phyloP scores from a whole-genome alignment of 2,113 vertebrate species.

The Atherinomorus stipes region DNA sequence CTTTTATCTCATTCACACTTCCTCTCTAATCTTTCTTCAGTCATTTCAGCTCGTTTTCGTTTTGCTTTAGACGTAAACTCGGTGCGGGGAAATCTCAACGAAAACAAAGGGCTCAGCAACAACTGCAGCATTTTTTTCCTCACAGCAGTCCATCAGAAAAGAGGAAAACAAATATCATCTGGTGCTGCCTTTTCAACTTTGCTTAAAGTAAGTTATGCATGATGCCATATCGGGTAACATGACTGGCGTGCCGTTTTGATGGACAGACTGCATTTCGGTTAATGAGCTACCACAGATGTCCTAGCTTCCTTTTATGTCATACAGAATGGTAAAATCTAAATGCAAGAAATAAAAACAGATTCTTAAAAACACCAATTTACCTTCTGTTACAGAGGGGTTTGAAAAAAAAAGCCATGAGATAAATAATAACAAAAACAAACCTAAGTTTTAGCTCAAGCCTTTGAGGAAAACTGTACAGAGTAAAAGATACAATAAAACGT shows the following conservation, averaged over 20 bases:
- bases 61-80: conserved; percentile 30
- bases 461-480: background rate
- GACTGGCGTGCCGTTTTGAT: background rate
- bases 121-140: conserved; percentile 21
- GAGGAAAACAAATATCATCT: conserved; percentile 12
- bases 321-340: background rate
- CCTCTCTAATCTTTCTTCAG: conserved; percentile 6
- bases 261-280: background rate
- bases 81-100: conserved; percentile 28
- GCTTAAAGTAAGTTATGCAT: background rate
- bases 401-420: no score
- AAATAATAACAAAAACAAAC: background rate
- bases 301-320: background rate
- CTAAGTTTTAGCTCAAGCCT: background rate
- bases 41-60: conserved; percentile 36
- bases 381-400: background rate
- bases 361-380: background rate
- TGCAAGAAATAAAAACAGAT: background rate
- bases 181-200: background rate
- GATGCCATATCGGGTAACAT: background rate
- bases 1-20: background rate
- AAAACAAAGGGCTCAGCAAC: conserved; percentile 5
- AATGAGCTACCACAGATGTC: background rate
- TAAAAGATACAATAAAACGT: no score
- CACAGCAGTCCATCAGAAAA: conserved; percentile 5